phyloP scores from a whole-genome alignment of 2,797 vertebrate genomes.

The Chelonia mydas region DNA sequence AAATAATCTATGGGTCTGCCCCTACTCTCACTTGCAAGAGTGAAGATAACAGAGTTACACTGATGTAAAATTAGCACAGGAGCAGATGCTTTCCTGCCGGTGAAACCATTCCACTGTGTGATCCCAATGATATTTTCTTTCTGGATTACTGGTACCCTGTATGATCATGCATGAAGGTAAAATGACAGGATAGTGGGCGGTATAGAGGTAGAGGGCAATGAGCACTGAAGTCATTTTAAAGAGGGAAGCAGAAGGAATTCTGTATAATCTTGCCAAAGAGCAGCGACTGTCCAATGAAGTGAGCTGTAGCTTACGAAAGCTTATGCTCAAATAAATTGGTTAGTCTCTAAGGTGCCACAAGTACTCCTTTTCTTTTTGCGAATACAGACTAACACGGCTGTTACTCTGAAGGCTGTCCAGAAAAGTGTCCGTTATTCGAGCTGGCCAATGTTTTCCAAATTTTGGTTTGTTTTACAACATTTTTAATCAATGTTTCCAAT shows the following conservation, averaged over 20 bases:
- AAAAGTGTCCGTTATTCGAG: not conserved
- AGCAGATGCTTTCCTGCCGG: not conserved
- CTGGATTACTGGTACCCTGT: not conserved
- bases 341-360: no score
- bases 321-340: no score
- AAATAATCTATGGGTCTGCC: not conserved
- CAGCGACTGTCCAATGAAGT: not conserved
- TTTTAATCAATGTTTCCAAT: not conserved
- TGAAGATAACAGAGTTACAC: not conserved
- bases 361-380: no score
- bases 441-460: not conserved
- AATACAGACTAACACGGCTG: no score
- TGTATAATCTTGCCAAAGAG: not conserved
- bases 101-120: slow-evolving; percentile 11
- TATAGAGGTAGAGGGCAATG: not conserved
- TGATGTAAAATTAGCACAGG: not conserved
- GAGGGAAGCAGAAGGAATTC: slow-evolving; percentile 32
- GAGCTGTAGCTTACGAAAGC: no score
- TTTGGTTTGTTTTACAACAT: not conserved
- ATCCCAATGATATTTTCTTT: slow-evolving; percentile 14
- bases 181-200: not conserved
- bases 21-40: not conserved
- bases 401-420: not conserved
- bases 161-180: not conserved
- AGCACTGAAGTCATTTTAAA: not conserved